Evolutionary conservation across 2,113 vertebrate genomes (phyloP).

Genomic region (Tonatia bakeri): DNA sequence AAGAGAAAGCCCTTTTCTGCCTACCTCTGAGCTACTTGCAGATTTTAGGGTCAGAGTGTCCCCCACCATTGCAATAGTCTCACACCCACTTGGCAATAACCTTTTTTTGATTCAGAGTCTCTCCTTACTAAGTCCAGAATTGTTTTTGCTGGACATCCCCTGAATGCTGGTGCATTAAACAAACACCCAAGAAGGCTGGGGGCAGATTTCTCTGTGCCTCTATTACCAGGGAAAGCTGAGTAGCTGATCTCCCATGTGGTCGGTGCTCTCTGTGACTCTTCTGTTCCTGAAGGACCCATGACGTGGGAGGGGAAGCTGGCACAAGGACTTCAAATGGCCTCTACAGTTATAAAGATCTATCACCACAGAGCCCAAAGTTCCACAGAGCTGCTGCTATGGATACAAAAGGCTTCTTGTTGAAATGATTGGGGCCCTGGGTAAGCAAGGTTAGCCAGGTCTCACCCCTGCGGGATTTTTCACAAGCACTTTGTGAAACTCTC

Average conservation of each 20-base stretch:
- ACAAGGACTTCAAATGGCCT: background rate
- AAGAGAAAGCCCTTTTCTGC: background rate
- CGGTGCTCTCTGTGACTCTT: background rate
- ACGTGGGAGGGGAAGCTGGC: background rate
- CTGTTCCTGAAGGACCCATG: background rate
- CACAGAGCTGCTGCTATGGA: background rate
- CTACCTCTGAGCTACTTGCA: background rate
- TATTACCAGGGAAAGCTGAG: background rate
- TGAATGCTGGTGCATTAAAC: rapidly evolving
- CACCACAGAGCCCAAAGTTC: rapidly evolving
- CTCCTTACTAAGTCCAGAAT: background rate
- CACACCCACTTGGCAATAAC: background rate
- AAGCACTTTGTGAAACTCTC: background rate
- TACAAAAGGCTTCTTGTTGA: background rate
- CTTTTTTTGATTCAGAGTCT: background rate
- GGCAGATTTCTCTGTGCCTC: background rate
- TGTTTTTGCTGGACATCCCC: background rate
- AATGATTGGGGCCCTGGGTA: background rate
- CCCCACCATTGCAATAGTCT: background rate
- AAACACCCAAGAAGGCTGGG: background rate
- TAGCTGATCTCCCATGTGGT: rapidly evolving
- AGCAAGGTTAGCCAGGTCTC: background rate
- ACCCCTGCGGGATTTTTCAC: background rate
- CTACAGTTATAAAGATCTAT: background rate
- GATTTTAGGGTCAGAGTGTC: background rate